Conservation (phyloP, 2,888 invertebrate genomes). For the Drosophila hawaiiensis region DNA sequence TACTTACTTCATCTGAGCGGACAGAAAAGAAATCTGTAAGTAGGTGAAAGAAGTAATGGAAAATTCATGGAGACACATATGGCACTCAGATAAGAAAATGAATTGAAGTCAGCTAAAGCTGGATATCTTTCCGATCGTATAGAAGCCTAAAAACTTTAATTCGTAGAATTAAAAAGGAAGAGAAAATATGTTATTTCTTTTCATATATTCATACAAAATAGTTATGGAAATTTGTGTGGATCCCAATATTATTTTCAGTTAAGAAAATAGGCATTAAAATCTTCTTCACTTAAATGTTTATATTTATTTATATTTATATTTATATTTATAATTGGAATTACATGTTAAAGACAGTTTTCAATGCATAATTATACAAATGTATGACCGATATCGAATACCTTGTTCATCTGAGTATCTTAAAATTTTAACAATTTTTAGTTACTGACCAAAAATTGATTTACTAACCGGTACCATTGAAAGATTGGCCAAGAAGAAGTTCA, state of each 20-base stretch:
- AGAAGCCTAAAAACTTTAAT: neutral
- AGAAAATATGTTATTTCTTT: neutral
- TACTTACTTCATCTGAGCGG: neutral
- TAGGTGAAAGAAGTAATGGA: neutral
- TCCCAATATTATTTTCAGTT: neutral
- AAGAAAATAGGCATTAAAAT: neutral
- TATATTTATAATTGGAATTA: neutral
- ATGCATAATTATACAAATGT: neutral
- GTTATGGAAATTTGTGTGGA: neutral
- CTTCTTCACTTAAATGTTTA: neutral
- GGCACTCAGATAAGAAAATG: neutral
- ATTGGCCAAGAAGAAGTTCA: slow-evolving; percentile 16
- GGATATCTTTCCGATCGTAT: neutral
- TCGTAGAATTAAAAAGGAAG: neutral
- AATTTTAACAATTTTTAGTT: neutral
- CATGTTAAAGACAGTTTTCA: neutral
- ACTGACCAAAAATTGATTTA: slow-evolving; percentile 10
- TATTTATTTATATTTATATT: neutral
- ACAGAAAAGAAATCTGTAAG: neutral
- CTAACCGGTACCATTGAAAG: neutral
- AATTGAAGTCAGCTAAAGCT: neutral
- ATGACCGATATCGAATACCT: neutral
- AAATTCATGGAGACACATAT: neutral
- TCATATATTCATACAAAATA: neutral
- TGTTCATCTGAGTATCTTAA: neutral